Base-by-base conservation (phyloP, 2,797 vertebrate genomes). In the Caiman crocodilus region DNA sequence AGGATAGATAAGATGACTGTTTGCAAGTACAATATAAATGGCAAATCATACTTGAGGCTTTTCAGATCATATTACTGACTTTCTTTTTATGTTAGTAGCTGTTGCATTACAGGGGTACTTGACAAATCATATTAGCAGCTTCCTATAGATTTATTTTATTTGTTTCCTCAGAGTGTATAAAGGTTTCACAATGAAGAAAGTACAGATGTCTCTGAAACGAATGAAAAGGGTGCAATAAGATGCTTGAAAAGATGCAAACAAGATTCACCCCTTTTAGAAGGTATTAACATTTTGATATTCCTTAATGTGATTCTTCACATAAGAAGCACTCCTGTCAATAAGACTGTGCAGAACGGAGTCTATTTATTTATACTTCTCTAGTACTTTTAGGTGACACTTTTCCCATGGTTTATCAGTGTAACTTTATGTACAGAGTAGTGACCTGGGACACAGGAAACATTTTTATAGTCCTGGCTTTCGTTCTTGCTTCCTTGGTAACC, bases 401-500 rank as follows among this genome's bases (percentile, higher is more conserved):
- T 59, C 55, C 50, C 42, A 42, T 42, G 42, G 42, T 42, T 42
- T 42, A 42, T 9, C 8, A 42, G 42, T 9, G 42, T 42, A 42
- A 42, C 42, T 42, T 42, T 42, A 42, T 42, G 42, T 42, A 42
- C 42, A 3, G 28, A 23, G 57, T 6, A 21, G 28, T 0, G 2
- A 6, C 35, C 0, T 0, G 35, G 4, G 3, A 10, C 15, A 81
- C 35, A 89, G 13, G 5, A 69, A 71, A 82, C 4, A 11, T 8
- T 1, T 59, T 23, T 35, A 76, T 1, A 0, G 42, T 76, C 56
- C 5, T 5, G 8, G 8, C 42, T 42, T 42, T 18, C 1, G 4
- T 61, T 7, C 7, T 89, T 42, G 14, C 10, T 82, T 67, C 18
- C 21, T 26, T 25, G 60, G 17, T 30, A 11, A 50, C 42, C 42